A percentile compares a stretch with the other conserved stretches of the same genome.
phyloP scores from a whole-genome alignment of 2,797 vertebrate species.

The Trachurus trachurus region DNA sequence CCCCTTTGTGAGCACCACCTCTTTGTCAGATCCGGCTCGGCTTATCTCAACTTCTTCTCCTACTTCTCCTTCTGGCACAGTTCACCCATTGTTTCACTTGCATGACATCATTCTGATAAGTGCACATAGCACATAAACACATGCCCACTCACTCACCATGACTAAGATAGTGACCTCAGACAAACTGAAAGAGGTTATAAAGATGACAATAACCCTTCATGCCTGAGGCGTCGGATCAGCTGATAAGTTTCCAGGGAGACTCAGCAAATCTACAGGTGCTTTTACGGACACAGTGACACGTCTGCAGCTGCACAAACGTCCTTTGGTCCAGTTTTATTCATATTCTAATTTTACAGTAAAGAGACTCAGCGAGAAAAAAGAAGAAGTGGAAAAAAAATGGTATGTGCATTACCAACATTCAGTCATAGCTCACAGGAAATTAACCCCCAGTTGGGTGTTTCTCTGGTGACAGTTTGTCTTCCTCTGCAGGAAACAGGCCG shows the following conservation, averaged over 20 bases:
- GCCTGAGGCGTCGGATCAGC: conserved; percentile 49
- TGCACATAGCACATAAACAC: conserved; percentile 25
- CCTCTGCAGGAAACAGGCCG: conserved; percentile 71
- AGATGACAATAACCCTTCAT: conserved; percentile 38
- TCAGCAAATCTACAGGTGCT: conserved; percentile 37
- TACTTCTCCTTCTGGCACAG: conserved; percentile 40
- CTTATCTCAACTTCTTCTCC: conserved; percentile 46
- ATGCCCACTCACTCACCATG: conserved; percentile 29
- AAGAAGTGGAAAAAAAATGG: conserved; percentile 15
- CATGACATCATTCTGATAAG: conserved; percentile 61
- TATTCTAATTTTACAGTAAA: conserved; percentile 10
- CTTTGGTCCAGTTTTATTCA: background rate
- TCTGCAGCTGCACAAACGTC: background rate
- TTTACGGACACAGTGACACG: background rate
- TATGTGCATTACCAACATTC: conserved; percentile 1
- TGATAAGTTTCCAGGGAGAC: conserved; percentile 23
- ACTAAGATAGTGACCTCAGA: conserved; percentile 58
- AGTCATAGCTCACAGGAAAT: conserved; percentile 54
- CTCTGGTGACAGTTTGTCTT: conserved; percentile 60
- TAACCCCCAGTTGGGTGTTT: conserved; percentile 47
- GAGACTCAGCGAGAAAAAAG: background rate
- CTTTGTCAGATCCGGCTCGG: conserved; percentile 31
- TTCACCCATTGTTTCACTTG: conserved; percentile 54
- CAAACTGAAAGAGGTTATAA: conserved; percentile 36
- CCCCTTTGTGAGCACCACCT: background rate